Conservation (phyloP, 2,888 invertebrate species). For the Caenorhabditis auriculariae region DNA sequence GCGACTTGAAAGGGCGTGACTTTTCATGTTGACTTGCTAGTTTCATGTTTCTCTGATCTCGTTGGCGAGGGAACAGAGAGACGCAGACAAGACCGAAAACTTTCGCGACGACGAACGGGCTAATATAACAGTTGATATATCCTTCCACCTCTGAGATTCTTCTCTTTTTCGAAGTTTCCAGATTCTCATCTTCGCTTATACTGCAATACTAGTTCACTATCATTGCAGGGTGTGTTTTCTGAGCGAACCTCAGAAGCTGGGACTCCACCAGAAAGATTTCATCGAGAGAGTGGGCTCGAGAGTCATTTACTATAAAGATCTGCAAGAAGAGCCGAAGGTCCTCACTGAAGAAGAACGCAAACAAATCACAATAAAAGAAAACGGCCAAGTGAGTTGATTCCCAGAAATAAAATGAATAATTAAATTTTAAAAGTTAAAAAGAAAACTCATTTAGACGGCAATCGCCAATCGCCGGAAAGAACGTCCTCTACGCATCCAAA, state of each 20-base stretch:
- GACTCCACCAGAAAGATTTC: slow-evolving; percentile 1
- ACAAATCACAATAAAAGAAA: slow-evolving; percentile 43
- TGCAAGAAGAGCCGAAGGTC: slow-evolving; percentile 33
- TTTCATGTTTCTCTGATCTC: too few species aligned
- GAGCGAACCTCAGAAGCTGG: slow-evolving; percentile 2
- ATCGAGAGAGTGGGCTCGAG: slow-evolving; percentile 16
- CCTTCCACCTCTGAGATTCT: neutral
- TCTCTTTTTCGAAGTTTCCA: neutral
- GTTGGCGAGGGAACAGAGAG: too few species aligned
- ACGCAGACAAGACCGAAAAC: too few species aligned
- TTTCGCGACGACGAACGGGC: too few species aligned
- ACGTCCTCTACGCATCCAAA: slow-evolving; percentile 54
- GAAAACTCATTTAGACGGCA: slow-evolving; percentile 4
- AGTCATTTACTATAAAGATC: slow-evolving; percentile 44
- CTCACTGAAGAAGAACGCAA: slow-evolving; percentile 52
- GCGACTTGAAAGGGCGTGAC: too few species aligned
- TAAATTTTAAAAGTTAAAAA: neutral
- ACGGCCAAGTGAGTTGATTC: slow-evolving; percentile 11
- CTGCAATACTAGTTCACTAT: too few species aligned
- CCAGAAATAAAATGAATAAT: too few species aligned
- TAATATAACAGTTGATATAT: too few species aligned
- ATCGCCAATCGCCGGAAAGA: slow-evolving; percentile 34
- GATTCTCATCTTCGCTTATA: too few species aligned
- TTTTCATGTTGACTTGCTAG: too few species aligned
- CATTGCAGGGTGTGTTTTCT: slow-evolving; percentile 15